Evolutionary conservation across 35 echinoderm and acorn worm species (phyloP).

Genomic region (Apostichopus parvimensis): DNA sequence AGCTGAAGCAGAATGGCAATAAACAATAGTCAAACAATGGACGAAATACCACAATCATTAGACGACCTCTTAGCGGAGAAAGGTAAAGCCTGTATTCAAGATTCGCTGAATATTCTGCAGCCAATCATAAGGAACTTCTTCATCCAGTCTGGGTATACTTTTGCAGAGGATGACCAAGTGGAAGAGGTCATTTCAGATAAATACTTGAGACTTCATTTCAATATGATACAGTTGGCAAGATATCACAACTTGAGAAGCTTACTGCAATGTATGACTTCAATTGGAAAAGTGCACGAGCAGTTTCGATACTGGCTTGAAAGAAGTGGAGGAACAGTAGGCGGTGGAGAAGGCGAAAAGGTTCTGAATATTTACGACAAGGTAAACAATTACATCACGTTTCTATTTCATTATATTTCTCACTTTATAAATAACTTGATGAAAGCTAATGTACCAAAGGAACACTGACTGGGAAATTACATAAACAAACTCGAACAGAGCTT

Average conservation of each 20-base stretch:
- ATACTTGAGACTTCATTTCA: conserved; percentile 28
- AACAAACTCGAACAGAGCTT: too few species aligned
- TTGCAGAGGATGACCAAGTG: not conserved
- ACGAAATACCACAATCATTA: not conserved
- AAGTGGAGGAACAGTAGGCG: not conserved
- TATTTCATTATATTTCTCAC: too few species aligned
- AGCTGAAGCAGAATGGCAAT: too few species aligned
- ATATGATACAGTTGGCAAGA: conserved; percentile 36
- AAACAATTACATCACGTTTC: not conserved
- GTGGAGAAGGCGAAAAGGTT: not conserved
- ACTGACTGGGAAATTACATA: too few species aligned
- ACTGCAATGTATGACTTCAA: not conserved
- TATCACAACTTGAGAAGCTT: conserved; percentile 20
- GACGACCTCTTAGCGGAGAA: not conserved
- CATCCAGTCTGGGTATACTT: not conserved
- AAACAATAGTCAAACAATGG: not conserved
- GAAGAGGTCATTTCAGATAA: not conserved
- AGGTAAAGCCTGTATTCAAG: not conserved
- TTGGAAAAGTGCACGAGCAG: not conserved
- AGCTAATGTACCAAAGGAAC: too few species aligned
- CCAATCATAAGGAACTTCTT: not conserved
- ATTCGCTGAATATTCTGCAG: conserved; percentile 13
- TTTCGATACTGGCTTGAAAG: conserved; percentile 12
- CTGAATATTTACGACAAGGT: not conserved
- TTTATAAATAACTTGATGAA: too few species aligned